Evolutionary conservation across 2,888 invertebrate genomes (phyloP).

Genomic region (Platypus cylindrus): DNA sequence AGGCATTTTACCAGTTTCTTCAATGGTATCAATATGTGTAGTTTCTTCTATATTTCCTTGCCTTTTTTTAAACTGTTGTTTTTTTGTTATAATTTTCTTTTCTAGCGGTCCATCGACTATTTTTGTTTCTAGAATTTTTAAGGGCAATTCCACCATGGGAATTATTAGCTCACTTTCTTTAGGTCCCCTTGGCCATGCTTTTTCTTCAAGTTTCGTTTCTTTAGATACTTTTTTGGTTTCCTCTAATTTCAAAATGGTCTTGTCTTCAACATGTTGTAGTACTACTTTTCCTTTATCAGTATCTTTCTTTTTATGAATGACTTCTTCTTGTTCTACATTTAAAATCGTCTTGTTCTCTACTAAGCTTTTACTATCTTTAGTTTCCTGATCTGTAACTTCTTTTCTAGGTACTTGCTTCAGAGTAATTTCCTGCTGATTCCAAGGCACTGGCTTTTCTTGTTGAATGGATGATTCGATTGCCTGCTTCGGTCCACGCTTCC

Average conservation of each 20-base stretch:
- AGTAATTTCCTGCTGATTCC: conserved; percentile 26
- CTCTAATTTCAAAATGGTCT: conserved; percentile 5
- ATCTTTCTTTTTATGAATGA: no score
- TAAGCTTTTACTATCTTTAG: no score
- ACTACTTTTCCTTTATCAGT: no score
- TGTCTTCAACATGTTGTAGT: conserved; percentile 5
- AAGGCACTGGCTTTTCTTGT: conserved; percentile 14
- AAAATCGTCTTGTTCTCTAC: no score
- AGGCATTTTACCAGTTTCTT: conserved; percentile 18
- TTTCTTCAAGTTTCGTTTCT: conserved; percentile 2
- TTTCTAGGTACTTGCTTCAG: conserved; percentile 33
- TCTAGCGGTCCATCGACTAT: conserved; percentile 16
- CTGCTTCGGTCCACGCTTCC: conserved; percentile 21
- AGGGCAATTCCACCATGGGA: conserved; percentile 17
- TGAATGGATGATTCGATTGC: no score
- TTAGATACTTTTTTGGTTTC: conserved; percentile 4
- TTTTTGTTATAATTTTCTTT: conserved; percentile 18
- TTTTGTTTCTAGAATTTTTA: conserved; percentile 18
- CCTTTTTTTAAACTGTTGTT: conserved; percentile 7
- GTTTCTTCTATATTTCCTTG: conserved; percentile 6
- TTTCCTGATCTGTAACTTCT: no score
- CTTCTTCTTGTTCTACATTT: no score
- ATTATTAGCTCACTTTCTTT: conserved; percentile 13
- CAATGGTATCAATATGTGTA: conserved; percentile 9
- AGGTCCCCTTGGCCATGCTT: conserved; percentile 6